Evolutionary conservation across 2,888 invertebrate genomes (phyloP).

Genomic region (Parnassius apollo): DNA sequence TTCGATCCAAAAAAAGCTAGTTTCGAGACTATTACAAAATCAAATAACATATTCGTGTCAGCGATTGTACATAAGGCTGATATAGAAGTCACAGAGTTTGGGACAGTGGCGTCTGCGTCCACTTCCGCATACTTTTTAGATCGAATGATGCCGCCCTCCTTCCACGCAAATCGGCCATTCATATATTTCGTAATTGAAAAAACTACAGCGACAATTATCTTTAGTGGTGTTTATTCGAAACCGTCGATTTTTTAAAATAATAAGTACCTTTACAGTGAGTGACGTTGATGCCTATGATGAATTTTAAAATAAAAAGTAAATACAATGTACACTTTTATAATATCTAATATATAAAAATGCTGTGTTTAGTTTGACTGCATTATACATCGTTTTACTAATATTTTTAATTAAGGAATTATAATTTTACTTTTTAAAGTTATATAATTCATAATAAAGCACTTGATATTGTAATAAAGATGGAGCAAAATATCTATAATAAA

Average conservation of each 20-base stretch:
- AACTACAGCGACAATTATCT: slow-evolving; percentile 80
- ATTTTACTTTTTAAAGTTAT: too few species aligned
- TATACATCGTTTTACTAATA: too few species aligned
- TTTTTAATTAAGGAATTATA: too few species aligned
- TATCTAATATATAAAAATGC: too few species aligned
- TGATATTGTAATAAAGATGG: too few species aligned
- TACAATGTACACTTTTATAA: too few species aligned
- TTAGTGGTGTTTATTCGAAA: slow-evolving; percentile 79
- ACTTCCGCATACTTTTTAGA: slow-evolving; percentile 69
- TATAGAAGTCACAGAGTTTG: slow-evolving; percentile 87
- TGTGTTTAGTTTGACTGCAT: too few species aligned
- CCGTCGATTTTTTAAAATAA: slow-evolving; percentile 52
- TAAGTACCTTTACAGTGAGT: not conserved
- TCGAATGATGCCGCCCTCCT: slow-evolving; percentile 78
- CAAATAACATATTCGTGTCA: slow-evolving; percentile 78
- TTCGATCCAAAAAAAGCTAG: slow-evolving; percentile 80
- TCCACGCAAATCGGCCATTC: slow-evolving; percentile 84
- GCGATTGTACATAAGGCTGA: slow-evolving; percentile 85
- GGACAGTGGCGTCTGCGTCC: slow-evolving; percentile 84
- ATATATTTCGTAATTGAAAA: slow-evolving; percentile 84
- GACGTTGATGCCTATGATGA: too few species aligned
- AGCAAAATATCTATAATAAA: too few species aligned
- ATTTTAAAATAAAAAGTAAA: too few species aligned
- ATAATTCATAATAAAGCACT: too few species aligned
- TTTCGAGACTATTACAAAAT: slow-evolving; percentile 73